phyloP scores from a whole-genome alignment of 2,888 invertebrate genomes.

The Seladonia tumulorum region DNA sequence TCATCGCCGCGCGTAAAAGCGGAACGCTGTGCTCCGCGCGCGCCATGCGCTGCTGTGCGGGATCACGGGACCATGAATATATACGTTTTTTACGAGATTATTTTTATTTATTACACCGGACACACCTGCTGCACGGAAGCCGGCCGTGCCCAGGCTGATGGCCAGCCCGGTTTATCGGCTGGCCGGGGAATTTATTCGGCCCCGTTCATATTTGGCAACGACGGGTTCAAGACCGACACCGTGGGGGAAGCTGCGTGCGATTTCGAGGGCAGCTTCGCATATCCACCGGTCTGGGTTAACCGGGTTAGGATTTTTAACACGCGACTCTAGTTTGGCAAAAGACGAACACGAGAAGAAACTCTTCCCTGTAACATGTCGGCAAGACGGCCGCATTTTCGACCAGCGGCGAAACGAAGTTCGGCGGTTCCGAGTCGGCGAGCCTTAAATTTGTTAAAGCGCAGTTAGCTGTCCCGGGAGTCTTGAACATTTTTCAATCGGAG shows the following conservation, averaged over 20 bases:
- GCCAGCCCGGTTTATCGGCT: constrained; percentile 8
- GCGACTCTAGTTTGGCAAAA: neutral
- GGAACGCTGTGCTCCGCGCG: constrained; percentile 5
- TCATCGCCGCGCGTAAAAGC: constrained; percentile 10
- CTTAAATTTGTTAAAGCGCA: constrained; percentile 25
- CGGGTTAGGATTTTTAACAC: too few species aligned
- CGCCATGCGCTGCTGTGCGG: neutral
- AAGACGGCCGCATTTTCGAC: neutral
- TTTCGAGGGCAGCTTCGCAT: neutral
- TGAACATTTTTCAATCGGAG: constrained; percentile 23
- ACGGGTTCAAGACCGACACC: neutral
- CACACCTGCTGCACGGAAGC: constrained; percentile 28
- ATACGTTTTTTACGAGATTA: constrained; percentile 39
- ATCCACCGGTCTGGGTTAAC: too few species aligned
- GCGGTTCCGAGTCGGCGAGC: neutral
- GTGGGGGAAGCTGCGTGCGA: neutral
- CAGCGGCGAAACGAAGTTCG: neutral
- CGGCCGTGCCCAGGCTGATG: neutral
- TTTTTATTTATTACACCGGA: constrained; percentile 42
- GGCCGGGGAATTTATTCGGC: constrained; percentile 4
- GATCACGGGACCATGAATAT: constrained; percentile 9
- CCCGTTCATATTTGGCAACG: neutral
- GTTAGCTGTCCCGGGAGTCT: constrained; percentile 8
- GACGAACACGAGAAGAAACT: too few species aligned
- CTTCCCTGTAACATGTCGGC: too few species aligned